phyloP scores from a whole-genome alignment of 2,888 invertebrate species.

The Byasa hedistus region DNA sequence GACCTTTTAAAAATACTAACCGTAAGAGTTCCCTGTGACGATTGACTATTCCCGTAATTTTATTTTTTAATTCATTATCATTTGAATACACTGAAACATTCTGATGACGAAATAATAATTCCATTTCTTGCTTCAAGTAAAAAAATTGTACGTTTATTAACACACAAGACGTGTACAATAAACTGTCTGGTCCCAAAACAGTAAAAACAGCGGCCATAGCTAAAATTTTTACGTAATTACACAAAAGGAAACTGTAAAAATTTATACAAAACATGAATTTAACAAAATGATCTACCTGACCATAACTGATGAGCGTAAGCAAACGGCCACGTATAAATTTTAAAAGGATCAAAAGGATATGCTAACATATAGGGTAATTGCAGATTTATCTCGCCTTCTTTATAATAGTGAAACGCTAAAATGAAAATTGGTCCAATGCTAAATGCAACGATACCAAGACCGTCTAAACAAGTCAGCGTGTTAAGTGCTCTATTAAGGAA shows the following conservation, averaged over 20 bases:
- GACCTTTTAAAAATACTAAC: neutral
- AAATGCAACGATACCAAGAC: constrained; percentile 20
- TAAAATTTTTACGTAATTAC: constrained; percentile 2
- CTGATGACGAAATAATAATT: constrained; percentile 16
- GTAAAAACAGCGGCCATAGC: constrained; percentile 18
- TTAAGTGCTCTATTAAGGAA: constrained; percentile 18
- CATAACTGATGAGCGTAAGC: constrained; percentile 27
- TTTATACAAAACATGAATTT: neutral
- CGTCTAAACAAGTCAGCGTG: neutral
- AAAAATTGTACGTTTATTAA: constrained; percentile 30
- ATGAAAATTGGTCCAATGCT: constrained; percentile 19
- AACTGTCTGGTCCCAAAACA: constrained; percentile 32
- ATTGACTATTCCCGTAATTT: constrained; percentile 7
- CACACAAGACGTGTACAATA: constrained; percentile 31
- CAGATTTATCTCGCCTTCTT: constrained; percentile 9
- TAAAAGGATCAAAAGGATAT: constrained; percentile 27
- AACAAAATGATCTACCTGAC: constrained; percentile 22
- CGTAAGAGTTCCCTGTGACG: constrained; percentile 10
- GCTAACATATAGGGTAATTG: constrained; percentile 22
- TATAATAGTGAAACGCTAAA: constrained; percentile 8
- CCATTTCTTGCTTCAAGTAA: constrained; percentile 21
- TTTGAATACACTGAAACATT: neutral
- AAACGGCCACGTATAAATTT: constrained; percentile 23
- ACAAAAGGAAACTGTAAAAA: neutral
- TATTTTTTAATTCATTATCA: constrained; percentile 2